Conservation (phyloP, 2,888 invertebrate species). For the Limnephilus auricula region DNA sequence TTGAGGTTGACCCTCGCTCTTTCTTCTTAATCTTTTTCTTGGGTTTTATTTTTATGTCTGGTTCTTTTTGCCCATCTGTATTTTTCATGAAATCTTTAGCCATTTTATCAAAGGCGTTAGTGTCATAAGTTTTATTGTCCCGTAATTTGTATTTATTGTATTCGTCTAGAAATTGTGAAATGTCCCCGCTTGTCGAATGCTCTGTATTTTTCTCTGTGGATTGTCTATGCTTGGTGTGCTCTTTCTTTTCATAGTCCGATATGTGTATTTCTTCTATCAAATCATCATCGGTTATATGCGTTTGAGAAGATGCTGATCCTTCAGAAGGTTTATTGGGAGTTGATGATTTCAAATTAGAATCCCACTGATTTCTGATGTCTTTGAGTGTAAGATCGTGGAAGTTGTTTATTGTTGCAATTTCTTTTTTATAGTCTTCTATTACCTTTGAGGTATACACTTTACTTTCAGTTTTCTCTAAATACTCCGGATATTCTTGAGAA, state of each 20-base stretch:
- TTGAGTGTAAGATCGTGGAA: slow-evolving; percentile 75
- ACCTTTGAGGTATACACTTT: slow-evolving; percentile 77
- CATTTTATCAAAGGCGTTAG: slow-evolving; percentile 46
- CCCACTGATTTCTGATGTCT: slow-evolving; percentile 74
- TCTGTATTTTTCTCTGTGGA: slow-evolving; percentile 33
- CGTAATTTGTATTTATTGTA: slow-evolving; percentile 50
- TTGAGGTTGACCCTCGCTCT: slow-evolving; percentile 36
- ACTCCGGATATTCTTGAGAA: slow-evolving; percentile 72
- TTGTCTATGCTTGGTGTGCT: slow-evolving; percentile 67
- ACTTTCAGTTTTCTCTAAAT: slow-evolving; percentile 74
- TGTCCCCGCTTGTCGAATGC: slow-evolving; percentile 25
- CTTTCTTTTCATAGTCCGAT: slow-evolving; percentile 60
- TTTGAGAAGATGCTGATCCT: slow-evolving; percentile 65
- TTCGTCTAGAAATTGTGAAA: slow-evolving; percentile 54
- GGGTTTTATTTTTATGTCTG: slow-evolving; percentile 44
- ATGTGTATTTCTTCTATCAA: slow-evolving; percentile 13
- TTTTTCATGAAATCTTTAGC: slow-evolving; percentile 47
- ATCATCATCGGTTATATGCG: slow-evolving; percentile 67
- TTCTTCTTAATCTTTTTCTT: slow-evolving; percentile 63
- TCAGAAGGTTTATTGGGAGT: slow-evolving; percentile 64
- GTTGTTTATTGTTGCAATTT: slow-evolving; percentile 75
- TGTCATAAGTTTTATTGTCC: slow-evolving; percentile 39
- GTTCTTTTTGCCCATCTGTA: slow-evolving; percentile 26
- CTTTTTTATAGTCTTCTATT: slow-evolving; percentile 77
- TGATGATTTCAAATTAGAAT: slow-evolving; percentile 1